These are phyloP conservation scores for Sminthurinus aureus DNA, from an alignment of 2,888 invertebrate genomes.

Conservation along the genomic window DNA sequence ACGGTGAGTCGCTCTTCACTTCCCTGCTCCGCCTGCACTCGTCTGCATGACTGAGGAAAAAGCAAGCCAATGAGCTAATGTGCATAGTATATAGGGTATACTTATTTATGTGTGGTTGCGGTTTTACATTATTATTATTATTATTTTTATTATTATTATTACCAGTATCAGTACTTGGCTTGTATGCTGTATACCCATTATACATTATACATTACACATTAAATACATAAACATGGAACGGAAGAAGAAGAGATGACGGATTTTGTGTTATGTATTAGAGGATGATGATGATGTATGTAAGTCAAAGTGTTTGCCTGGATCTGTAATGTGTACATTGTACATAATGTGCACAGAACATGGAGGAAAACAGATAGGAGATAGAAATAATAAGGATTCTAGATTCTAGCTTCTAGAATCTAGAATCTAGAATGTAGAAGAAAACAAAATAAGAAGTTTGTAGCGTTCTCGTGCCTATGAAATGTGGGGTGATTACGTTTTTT, in stretches of 20 bases:
- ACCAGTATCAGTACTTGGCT: too few species aligned
- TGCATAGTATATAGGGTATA: neutral
- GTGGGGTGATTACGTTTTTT: conserved; percentile 19
- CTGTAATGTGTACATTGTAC: neutral
- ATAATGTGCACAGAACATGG: too few species aligned
- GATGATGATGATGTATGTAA: neutral
- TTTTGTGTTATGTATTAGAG: too few species aligned
- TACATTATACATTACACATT: too few species aligned
- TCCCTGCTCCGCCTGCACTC: neutral
- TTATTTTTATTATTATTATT: neutral
- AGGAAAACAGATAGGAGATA: neutral
- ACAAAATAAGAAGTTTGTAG: neutral
- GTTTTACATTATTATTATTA: neutral
- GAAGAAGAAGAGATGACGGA: neutral
- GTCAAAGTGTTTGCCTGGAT: neutral
- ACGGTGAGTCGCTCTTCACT: neutral
- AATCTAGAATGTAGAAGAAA: neutral
- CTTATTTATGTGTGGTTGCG: neutral
- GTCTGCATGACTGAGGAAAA: conserved; percentile 17
- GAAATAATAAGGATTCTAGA: neutral
- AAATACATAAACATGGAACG: neutral
- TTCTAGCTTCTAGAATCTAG: too few species aligned
- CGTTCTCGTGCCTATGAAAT: conserved; percentile 5
- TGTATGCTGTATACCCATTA: too few species aligned
- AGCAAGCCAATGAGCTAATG: conserved; percentile 36